Base-by-base conservation (phyloP, 2,888 invertebrate species). In the Diabrotica balteata region DNA sequence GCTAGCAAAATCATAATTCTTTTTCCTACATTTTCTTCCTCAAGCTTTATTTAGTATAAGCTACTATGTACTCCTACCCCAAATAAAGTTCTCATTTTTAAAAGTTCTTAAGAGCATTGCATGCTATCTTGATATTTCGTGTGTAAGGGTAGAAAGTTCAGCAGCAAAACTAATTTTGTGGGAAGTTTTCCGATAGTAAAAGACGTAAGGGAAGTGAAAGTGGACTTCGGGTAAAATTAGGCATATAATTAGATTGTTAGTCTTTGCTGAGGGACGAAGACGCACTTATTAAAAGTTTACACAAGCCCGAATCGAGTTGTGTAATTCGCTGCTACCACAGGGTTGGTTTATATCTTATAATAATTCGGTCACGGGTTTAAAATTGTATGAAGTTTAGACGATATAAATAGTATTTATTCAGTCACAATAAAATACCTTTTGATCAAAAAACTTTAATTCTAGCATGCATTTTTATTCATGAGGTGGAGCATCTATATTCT, bases 211-310 rank as follows among this genome's bases (percentile, higher is more conserved):
- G 63, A 50, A 57, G 57, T 50, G 44, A 57, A 44, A 63, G 57
- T 58, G 51, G 63, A 63, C 63, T 32, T 7, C 22, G 49, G 50
- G 44, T 63, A 45, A 32, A 58, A 63, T 58, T 58, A 63, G 57
- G 45, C 58, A 58, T 63, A 57, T 63, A 63, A 58, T 58, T 64
- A 64, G 52, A 52, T 58, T 64, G 58, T 57, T 58, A 58, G 45
- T 50, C 44, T 55, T 57, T 63, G 57, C 45, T 52, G 17, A 53
- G 44, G 43, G 7, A 46, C 50, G 45, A 52, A 49, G 58, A 64
- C 52, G 52, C 51, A 22, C 57, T 63, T 43, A 63, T 57, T 51
- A 63, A 58, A 57, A 63, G 57, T 63, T 63, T 50, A 46, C n/a
- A 45, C 43, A 57, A 57, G 45, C 6, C 55, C 55, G 17, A 8